Base-by-base conservation (phyloP, 64 coral and sea anemone genomes). In the Stichodactyla helianthus region DNA sequence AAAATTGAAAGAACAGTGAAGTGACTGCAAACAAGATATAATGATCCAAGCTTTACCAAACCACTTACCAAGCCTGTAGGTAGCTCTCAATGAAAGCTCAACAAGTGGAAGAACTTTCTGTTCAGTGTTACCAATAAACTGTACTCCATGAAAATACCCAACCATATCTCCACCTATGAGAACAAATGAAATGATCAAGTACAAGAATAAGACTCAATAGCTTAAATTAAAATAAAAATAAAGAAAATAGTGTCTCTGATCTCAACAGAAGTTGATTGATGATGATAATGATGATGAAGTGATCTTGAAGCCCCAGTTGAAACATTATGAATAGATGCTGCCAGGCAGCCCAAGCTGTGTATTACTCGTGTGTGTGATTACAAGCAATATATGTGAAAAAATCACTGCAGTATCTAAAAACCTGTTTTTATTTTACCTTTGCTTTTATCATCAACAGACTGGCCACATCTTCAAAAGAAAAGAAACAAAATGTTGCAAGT, bases 1-100 rank as follows among this genome's bases (percentile, higher is more conserved):
- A 26, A 77, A 19, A 26, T 77, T 50, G 71, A 10, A 23, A 77
- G 1, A 23, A 23, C 1, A 44, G 35, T 44, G 35, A 44, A 44
- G 35, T 44, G 35, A 44, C 35, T 44, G 35, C 35, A 44, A 44
- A 44, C 35, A 44, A 19, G 79, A 20, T 6, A 16, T 18, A 54
- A 22, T 4, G 52, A 26, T 80, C 8, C 23, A 26, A 18, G 0
- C 11, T 19, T 82, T 13, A 6, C 82, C 4, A n/a, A 71, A 52
- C 13, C 7, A 59, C 77, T 58, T 88, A 88, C 87, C 87, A 81
- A 64, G 26, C 68, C 23, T 10, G 28, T 65, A 11, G 5, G 59
- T 53, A 17, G 44, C 60, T 65, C 87, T 65, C 60, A 82, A 23
- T 82, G 87, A 88, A 44, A 88, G 51, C 27, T 88, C 87, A 16